Evolutionary conservation across 2,113 vertebrate species (phyloP).

Genomic region (Atrichornis clamosus): DNA sequence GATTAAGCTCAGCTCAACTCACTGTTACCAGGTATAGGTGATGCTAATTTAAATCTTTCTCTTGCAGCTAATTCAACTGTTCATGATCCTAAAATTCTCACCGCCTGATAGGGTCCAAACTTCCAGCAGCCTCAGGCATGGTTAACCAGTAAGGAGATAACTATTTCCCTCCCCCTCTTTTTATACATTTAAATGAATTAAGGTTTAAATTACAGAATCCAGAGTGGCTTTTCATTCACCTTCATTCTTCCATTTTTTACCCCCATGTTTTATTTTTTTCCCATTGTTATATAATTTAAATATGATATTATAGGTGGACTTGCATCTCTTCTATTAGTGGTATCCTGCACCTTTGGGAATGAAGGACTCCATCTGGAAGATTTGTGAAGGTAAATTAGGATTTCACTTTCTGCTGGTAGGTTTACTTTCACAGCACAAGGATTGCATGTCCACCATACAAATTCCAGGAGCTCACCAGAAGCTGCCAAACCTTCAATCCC

Average conservation of each 20-base stretch:
- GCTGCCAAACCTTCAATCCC: background rate
- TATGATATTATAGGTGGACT: rapidly evolving
- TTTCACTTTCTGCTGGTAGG: background rate
- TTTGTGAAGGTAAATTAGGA: background rate
- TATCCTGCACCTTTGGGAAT: background rate
- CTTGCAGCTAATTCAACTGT: background rate
- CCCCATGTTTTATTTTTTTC: background rate
- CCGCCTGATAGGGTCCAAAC: background rate
- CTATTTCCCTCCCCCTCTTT: background rate
- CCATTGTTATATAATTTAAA: background rate
- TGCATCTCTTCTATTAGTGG: background rate
- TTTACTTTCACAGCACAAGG: background rate
- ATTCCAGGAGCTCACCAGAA: background rate
- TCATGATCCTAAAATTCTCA: background rate
- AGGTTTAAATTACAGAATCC: background rate
- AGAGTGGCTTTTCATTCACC: background rate
- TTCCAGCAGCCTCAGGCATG: background rate
- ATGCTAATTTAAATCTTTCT: background rate
- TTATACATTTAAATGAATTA: background rate
- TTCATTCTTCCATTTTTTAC: background rate
- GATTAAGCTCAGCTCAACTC: background rate
- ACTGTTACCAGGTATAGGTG: background rate
- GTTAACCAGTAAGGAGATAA: background rate
- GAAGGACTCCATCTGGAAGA: background rate
- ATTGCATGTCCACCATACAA: background rate